Conservation (phyloP, 2,797 vertebrate species). For the Bradypodion ventrale region DNA sequence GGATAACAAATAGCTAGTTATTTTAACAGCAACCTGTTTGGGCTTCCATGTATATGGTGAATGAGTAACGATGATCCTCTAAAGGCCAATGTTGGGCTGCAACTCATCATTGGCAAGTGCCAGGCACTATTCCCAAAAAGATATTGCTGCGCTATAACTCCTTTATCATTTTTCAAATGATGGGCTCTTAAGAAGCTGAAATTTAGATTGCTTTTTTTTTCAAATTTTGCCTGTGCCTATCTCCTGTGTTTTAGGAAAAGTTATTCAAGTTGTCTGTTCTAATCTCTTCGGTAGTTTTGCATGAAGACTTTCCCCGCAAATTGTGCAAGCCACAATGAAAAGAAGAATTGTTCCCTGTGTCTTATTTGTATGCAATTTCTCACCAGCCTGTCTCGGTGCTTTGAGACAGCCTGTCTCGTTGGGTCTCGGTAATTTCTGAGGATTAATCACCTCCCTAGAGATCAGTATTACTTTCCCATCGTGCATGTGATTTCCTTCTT, state of each 20-base stretch:
- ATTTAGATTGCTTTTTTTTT: constrained; percentile 74
- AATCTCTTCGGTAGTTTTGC: constrained; percentile 66
- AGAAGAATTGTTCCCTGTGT: too few species aligned
- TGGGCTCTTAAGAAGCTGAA: constrained; percentile 69
- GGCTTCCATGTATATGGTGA: constrained; percentile 47
- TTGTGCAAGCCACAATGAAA: too few species aligned
- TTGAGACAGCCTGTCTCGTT: too few species aligned
- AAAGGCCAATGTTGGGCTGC: constrained; percentile 55
- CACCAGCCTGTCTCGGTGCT: too few species aligned
- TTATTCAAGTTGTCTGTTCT: constrained; percentile 74
- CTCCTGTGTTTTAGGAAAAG: constrained; percentile 64
- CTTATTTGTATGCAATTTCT: too few species aligned
- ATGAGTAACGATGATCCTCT: constrained; percentile 46
- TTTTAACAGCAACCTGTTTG: constrained; percentile 61
- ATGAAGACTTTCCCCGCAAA: background rate
- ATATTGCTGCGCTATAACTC: constrained; percentile 71
- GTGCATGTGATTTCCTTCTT: too few species aligned
- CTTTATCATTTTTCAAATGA: constrained; percentile 67
- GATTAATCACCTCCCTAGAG: too few species aligned
- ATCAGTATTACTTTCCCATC: too few species aligned
- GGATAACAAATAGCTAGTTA: constrained; percentile 53
- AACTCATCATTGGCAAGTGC: constrained; percentile 54
- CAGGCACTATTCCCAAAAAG: constrained; percentile 64
- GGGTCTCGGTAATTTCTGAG: too few species aligned
- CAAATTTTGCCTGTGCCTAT: constrained; percentile 58